A percentile compares a stretch with the other conserved stretches of the same genome.
Evolutionary conservation across 2,797 vertebrate genomes (phyloP).

Genomic region (Eidolon dupreanum): DNA sequence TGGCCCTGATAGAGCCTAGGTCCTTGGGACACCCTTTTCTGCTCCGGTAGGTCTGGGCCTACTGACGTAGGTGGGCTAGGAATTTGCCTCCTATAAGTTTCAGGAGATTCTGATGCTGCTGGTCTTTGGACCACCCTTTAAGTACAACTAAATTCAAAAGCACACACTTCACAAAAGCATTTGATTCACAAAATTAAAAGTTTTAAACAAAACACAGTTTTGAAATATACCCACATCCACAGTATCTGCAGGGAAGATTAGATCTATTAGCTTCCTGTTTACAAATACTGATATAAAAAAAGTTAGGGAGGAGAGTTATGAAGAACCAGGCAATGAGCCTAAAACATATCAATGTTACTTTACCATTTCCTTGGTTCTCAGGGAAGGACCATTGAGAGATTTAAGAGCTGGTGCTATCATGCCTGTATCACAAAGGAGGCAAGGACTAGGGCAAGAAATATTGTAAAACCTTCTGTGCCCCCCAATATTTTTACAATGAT

Average conservation of each 20-base stretch:
- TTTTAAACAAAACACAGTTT: background rate
- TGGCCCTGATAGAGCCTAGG: fast-evolving
- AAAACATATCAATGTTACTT: background rate
- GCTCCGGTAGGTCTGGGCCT: background rate
- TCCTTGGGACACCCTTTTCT: background rate
- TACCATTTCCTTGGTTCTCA: background rate
- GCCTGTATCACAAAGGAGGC: background rate
- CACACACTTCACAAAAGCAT: background rate
- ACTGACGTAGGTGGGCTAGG: background rate
- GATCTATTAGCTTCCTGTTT: background rate
- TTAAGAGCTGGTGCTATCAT: background rate
- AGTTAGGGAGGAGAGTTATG: background rate
- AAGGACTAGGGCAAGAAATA: background rate
- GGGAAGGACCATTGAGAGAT: background rate
- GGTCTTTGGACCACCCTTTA: background rate
- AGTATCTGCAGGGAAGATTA: background rate
- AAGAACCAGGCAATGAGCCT: background rate
- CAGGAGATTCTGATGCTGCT: background rate
- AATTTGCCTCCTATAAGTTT: background rate
- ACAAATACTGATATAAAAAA: background rate
- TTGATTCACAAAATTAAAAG: background rate
- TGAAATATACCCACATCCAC: background rate
- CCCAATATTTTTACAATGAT: background rate
- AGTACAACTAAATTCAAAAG: background rate
- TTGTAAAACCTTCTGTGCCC: background rate